Base-by-base conservation (phyloP, 2,113 vertebrate species). In the Nerophis lumbriciformis region DNA sequence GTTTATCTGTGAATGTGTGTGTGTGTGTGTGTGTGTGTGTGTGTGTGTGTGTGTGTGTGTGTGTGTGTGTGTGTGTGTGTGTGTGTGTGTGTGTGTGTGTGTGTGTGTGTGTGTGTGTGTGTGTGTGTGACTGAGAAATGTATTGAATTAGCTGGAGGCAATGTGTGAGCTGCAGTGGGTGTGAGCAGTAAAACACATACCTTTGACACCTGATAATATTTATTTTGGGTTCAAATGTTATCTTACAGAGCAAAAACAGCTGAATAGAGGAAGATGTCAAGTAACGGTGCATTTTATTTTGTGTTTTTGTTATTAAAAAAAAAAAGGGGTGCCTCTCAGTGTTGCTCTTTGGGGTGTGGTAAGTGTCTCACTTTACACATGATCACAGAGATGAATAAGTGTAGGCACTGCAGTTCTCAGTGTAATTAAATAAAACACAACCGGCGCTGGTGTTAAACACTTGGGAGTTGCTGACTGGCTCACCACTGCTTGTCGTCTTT, bases 111-210 rank as follows among this genome's bases (percentile, higher is more conserved):
- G 57, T 53, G 48, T 53, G 42, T 59, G 51, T 56, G 65, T 62
- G 47, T 38, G 54, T 68, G 69, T 72, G 42, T 75, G 42, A 12
- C 48, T 10, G 59, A 75, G 71, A 63, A 65, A 61, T 65, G 60
- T 77, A 80, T 83, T 75, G 82, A 80, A 83, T 80, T 75, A 77
- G 65, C 75, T 63, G 53, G 35, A 62, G 73, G 48, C 21, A 48
- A 64, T 51, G 59, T 69, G 65, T 70, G 47, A 76, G 59, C 55
- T 51, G 65, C 36, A 14, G 62, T 63, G 72, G 65, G 69, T 5
- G 45, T 65, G 65, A 57, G 54, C 55, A 57, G 44, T 37, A 65
- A 61, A 68, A 66, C 21, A 51, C 48, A 55, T 52, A 7, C 48
- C 59, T 71, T 28, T 2, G 44, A 63, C 48, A 28, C 53, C 7